Evolutionary conservation across 2,888 invertebrate genomes (phyloP), one percentile per base, ranked within the genome.

Genomic region (Lasioglossum vierecki): DNA sequence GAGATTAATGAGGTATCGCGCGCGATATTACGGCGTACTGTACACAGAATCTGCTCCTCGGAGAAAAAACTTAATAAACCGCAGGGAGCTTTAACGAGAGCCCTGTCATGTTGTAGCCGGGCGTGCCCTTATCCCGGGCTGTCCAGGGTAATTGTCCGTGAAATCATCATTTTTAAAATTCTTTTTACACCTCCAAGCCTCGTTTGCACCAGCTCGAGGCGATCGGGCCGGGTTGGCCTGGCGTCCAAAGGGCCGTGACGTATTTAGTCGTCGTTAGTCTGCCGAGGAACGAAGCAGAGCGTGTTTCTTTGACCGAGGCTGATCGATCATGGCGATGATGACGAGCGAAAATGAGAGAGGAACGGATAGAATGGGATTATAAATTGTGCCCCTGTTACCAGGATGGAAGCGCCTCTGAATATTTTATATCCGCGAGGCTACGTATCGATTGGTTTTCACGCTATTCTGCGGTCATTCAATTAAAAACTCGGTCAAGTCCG

Each of bases 401-500:
- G 78, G 75, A 80, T 76, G 80, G 80, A 83, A 70, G 79, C 39
- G 63, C 46, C 68, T 76, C 72, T 82, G 86, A 88, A 83, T 86
- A 89, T 87, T 88, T 90, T 82, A 90, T 75, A 82, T 66, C 49
- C 49, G 68, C 72, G 46, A 83, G 63, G 85, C 66, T 82, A 79
- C 82, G 84, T 90, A 90, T 88, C 76, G 89, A 90, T 90, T 84
- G 76, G 74, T 84, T 90, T 90, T 88, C 80, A 41, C 83, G 76
- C 71, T 57, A 72, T 88, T 82, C 80, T 77, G 76, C 78, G 85
- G 81, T 84, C 86, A 86, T 90, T 90, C 86, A 84, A 90, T 90
- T 90, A 88, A 88, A 90, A 90, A 90, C 86, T 90, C 90, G 88
- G 89, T 90, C 89, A 90, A 90, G 87, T 84, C 75, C 79, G 84